A percentile compares a stretch with the other conserved stretches of the same genome.
Evolutionary conservation across 2,888 invertebrate species (phyloP).

Genomic region (Empis stercorea): DNA sequence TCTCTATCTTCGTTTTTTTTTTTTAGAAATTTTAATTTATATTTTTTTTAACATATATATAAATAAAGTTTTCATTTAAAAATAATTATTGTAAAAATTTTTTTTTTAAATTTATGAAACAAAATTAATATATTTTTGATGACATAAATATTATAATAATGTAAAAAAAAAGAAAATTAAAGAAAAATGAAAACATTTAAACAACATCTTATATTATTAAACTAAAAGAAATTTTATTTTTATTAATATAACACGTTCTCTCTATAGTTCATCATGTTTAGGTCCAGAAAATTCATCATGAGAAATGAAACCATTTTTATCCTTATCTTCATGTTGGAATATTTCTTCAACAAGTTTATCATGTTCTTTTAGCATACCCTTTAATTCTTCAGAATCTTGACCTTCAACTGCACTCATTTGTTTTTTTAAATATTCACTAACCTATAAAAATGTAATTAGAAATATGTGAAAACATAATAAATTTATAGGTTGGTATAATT

Average conservation of each 20-base stretch:
- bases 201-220: background rate
- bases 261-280: constrained; percentile 92
- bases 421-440: constrained; percentile 82
- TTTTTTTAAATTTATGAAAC: too few species aligned
- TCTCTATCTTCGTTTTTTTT: too few species aligned
- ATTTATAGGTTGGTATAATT: too few species aligned
- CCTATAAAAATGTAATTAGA: constrained; percentile 41
- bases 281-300: constrained; percentile 94
- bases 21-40: too few species aligned
- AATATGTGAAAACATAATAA: too few species aligned
- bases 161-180: background rate
- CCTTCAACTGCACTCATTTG: constrained; percentile 79
- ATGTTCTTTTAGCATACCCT: constrained; percentile 74
- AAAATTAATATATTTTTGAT: too few species aligned
- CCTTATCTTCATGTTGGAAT: constrained; percentile 94
- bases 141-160: background rate
- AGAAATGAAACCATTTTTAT: constrained; percentile 91
- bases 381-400: constrained; percentile 61
- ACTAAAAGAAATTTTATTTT: background rate
- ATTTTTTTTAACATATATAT: too few species aligned
- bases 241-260: background rate
- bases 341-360: constrained; percentile 92
- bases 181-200: background rate
- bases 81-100: too few species aligned
- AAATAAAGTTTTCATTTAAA: too few species aligned